Conservation (phyloP, 2,888 invertebrate genomes). For the Himalopsyche kuldschensis region DNA sequence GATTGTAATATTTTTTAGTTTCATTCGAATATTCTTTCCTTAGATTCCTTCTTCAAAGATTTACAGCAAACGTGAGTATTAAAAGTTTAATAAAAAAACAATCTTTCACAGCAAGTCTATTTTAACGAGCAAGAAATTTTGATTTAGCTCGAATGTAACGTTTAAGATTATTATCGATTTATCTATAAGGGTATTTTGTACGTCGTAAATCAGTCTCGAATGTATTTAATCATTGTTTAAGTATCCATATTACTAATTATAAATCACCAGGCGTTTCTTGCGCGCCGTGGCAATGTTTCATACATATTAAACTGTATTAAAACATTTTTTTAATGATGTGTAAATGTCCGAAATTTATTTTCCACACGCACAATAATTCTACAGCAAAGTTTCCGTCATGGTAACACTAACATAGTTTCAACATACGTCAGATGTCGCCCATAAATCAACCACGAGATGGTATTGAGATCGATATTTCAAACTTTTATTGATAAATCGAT, state of each 20-base stretch:
- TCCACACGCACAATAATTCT: not conserved
- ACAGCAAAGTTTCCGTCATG: not conserved
- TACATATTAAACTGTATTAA: not conserved
- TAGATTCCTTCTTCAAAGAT: too few relatives aligned
- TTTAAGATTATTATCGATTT: too few relatives aligned
- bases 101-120: too few relatives aligned
- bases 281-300: not conserved
- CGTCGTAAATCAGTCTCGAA: not conserved
- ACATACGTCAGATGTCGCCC: not conserved
- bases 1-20: too few relatives aligned
- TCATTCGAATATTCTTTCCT: too few relatives aligned
- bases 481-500: not conserved
- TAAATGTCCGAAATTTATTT: not conserved
- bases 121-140: too few relatives aligned
- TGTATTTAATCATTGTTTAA: not conserved
- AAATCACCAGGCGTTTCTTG: not conserved
- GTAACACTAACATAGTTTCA: not conserved
- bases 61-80: too few relatives aligned
- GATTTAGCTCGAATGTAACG: too few relatives aligned
- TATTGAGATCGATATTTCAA: not conserved
- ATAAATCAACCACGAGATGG: not conserved
- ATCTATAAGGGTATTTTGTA: too few relatives aligned
- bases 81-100: too few relatives aligned
- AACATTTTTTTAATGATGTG: not conserved
- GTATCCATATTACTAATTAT: not conserved